These are phyloP conservation scores for Hirundichthys speculiger DNA, from an alignment of 2,113 vertebrate genomes.

Conservation along the genomic window DNA sequence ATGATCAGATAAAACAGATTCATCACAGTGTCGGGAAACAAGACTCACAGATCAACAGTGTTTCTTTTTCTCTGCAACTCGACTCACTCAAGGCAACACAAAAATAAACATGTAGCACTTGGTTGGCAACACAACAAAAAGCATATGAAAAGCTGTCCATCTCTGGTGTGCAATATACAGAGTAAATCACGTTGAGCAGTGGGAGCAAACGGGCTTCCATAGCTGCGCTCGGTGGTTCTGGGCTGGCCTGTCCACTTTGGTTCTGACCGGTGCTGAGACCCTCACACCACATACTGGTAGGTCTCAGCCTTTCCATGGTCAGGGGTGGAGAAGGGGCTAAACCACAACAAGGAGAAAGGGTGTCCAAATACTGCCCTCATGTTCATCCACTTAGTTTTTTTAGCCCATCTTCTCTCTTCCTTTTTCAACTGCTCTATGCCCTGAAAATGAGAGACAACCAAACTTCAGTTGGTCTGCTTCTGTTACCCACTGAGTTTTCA, in stretches of 20 bases:
- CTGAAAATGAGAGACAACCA: conserved; percentile 97
- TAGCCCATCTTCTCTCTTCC: conserved; percentile 99
- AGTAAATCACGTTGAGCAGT: conserved; percentile 43
- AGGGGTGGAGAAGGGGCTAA: conserved; percentile 97
- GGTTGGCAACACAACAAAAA: too few species aligned
- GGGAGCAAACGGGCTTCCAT: conserved; percentile 8
- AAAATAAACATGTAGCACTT: conserved; percentile 6
- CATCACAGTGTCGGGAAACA: conserved; percentile 62
- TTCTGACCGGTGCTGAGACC: conserved; percentile 69
- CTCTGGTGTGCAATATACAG: conserved; percentile 30
- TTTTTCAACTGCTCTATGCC: conserved; percentile 99
- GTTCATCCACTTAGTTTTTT: conserved; percentile 99
- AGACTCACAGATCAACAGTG: conserved; percentile 39
- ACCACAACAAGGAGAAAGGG: conserved; percentile 98
- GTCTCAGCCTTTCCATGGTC: conserved; percentile 99
- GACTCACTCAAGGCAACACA: conserved; percentile 46
- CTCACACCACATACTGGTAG: conserved; percentile 99
- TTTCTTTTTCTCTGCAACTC: conserved; percentile 74
- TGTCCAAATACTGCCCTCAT: conserved; percentile 99
- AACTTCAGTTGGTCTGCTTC: conserved; percentile 77
- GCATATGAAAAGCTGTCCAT: conserved; percentile 48
- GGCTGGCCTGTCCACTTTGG: background rate
- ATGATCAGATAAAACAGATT: conserved; percentile 25
- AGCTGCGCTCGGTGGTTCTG: conserved; percentile 23
- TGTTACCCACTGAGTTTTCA: conserved; percentile 27